These are phyloP conservation scores for Eulemur albifrons DNA, from an alignment of 2,797 vertebrate species.

Conservation along the genomic window DNA sequence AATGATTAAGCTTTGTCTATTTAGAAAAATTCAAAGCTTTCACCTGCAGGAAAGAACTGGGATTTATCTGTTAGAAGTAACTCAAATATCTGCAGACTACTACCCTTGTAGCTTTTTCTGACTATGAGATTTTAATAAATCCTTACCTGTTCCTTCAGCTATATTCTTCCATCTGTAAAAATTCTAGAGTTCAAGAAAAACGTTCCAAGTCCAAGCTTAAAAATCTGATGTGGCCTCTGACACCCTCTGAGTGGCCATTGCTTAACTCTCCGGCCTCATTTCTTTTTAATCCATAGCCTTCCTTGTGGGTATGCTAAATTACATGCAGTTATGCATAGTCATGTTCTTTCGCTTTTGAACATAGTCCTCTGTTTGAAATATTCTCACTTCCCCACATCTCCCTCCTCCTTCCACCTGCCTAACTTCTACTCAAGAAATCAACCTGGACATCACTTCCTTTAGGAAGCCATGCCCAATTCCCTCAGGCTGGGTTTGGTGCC, in stretches of 20 bases:
- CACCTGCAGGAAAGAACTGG: background rate
- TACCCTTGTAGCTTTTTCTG: background rate
- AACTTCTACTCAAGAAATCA: background rate
- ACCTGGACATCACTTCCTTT: background rate
- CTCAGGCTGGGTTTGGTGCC: background rate
- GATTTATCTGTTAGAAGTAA: slow-evolving; percentile 38
- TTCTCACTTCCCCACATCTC: background rate
- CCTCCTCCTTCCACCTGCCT: background rate
- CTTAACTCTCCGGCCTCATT: background rate
- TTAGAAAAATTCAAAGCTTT: slow-evolving; percentile 21
- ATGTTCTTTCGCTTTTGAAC: background rate
- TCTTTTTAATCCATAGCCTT: background rate
- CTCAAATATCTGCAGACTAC: background rate
- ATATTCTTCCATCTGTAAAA: background rate
- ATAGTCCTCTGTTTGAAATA: background rate
- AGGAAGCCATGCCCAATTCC: background rate
- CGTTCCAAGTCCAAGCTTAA: background rate
- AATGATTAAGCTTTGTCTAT: background rate
- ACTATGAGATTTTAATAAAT: slow-evolving; percentile 39
- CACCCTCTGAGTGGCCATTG: background rate
- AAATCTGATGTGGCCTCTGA: background rate
- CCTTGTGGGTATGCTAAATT: background rate
- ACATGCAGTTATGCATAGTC: background rate
- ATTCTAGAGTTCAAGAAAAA: background rate
- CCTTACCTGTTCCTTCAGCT: background rate